Percentiles rank a stretch among this genome's conserved stretches.
Evolutionary conservation across 2,113 vertebrate genomes (phyloP).

Genomic region (Melanostigma gelatinosum): DNA sequence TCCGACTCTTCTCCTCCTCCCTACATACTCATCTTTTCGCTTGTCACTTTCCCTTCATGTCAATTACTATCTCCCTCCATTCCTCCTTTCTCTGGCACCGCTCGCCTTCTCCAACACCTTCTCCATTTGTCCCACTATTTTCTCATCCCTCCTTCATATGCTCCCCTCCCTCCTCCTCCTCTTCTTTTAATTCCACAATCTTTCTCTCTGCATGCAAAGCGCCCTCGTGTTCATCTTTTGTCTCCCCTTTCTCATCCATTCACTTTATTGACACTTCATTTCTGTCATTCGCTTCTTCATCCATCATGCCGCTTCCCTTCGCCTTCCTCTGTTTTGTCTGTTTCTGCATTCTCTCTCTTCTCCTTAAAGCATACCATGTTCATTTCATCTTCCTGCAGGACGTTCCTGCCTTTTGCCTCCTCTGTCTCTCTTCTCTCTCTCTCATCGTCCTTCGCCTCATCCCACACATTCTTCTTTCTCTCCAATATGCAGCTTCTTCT

Average conservation of each 20-base stretch:
- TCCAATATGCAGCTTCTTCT: constrained; percentile 53
- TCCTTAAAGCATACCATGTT: constrained; percentile 19
- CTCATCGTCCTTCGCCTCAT: constrained; percentile 40
- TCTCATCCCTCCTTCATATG: constrained; percentile 2
- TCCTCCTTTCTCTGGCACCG: constrained; percentile 30
- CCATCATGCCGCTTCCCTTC: not conserved
- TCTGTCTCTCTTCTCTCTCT: not conserved
- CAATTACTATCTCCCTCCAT: constrained; percentile 69
- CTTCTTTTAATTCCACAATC: constrained; percentile 11
- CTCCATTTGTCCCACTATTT: constrained; percentile 41
- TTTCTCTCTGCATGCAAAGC: constrained; percentile 10
- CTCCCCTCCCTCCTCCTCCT: not conserved
- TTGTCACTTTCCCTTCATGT: constrained; percentile 77
- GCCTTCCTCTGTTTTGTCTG: not conserved
- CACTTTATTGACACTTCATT: constrained; percentile 15
- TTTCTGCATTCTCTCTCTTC: constrained; percentile 41
- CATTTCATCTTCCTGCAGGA: constrained; percentile 50
- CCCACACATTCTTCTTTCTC: constrained; percentile 41
- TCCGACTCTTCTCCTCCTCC: constrained; percentile 59
- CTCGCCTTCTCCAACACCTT: constrained; percentile 42
- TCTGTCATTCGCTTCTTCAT: constrained; percentile 12
- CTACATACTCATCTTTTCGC: constrained; percentile 68
- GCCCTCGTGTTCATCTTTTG: constrained; percentile 13
- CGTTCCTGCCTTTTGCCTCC: constrained; percentile 17
- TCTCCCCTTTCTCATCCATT: constrained; percentile 9